phyloP scores from a whole-genome alignment of 2,888 invertebrate genomes.

The Venustoraphidia nigricollis region DNA sequence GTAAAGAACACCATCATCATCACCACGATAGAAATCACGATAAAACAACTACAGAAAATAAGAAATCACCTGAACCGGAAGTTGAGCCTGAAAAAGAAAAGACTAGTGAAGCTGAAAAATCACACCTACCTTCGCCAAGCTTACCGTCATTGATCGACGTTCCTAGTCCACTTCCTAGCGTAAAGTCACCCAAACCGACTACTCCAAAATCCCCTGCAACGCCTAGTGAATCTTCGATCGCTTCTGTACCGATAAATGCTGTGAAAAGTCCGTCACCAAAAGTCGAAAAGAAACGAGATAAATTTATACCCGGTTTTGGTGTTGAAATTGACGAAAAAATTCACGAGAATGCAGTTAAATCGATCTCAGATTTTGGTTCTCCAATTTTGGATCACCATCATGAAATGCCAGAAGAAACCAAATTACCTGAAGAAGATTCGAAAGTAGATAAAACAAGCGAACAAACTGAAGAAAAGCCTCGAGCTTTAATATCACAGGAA shows the following conservation, averaged over 20 bases:
- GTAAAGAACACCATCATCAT: slow-evolving; percentile 49
- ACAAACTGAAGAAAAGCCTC: slow-evolving; percentile 54
- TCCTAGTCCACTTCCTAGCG: slow-evolving; percentile 10
- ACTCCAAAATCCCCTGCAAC: slow-evolving; percentile 13
- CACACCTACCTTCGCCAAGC: background rate
- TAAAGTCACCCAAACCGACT: slow-evolving; percentile 15
- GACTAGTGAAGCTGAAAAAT: slow-evolving; percentile 9
- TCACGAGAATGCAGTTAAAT: slow-evolving; percentile 68
- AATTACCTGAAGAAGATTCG: slow-evolving; percentile 18
- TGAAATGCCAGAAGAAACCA: slow-evolving; percentile 12
- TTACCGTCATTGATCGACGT: background rate
- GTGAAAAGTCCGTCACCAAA: slow-evolving; percentile 14
- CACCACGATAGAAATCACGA: slow-evolving; percentile 34
- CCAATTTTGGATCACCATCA: slow-evolving; percentile 15
- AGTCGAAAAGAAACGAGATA: slow-evolving; percentile 38
- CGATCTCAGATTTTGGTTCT: slow-evolving; percentile 46
- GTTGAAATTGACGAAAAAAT: slow-evolving; percentile 48
- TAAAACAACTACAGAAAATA: slow-evolving; percentile 16
- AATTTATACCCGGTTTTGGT: slow-evolving; percentile 51
- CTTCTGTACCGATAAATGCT: slow-evolving; percentile 11
- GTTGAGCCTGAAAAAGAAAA: slow-evolving; percentile 7
- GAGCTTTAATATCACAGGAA: slow-evolving; percentile 77
- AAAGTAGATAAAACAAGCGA: slow-evolving; percentile 25
- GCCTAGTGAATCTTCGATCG: slow-evolving; percentile 9
- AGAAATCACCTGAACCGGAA: slow-evolving; percentile 17